A percentile compares a stretch with the other conserved stretches of the same genome.
Evolutionary conservation across 2,113 vertebrate genomes (phyloP).

Genomic region (Serilophus lunatus): DNA sequence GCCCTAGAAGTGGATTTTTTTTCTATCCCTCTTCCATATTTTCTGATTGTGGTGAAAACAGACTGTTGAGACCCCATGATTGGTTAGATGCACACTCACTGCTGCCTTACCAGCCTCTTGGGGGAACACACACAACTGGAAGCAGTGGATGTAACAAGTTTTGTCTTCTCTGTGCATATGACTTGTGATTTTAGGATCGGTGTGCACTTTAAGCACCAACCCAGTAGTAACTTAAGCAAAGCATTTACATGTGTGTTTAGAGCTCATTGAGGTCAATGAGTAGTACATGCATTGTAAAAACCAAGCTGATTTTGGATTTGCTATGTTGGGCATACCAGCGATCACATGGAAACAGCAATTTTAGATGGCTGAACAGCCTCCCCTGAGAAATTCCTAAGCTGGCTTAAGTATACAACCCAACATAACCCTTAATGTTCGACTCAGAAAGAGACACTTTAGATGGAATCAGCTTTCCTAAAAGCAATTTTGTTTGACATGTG

Average conservation of each 20-base stretch:
- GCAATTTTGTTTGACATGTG: neutral
- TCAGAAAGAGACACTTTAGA: neutral
- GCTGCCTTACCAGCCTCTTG: neutral
- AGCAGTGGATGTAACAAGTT: neutral
- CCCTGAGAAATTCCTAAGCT: neutral
- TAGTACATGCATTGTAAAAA: neutral
- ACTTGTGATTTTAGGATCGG: neutral
- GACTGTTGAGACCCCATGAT: neutral
- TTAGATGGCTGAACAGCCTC: neutral
- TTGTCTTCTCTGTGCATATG: neutral
- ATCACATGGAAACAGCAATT: neutral
- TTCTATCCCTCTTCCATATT: neutral
- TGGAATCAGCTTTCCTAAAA: neutral
- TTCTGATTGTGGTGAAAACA: neutral
- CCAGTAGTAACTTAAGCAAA: neutral
- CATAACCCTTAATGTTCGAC: neutral
- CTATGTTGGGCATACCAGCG: neutral
- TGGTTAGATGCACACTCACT: neutral
- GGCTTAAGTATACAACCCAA: neutral
- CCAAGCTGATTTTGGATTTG: neutral
- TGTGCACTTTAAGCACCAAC: neutral
- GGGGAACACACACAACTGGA: neutral
- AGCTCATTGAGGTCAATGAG: neutral
- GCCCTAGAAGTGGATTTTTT: neutral
- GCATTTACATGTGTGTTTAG: neutral